Percentiles rank a stretch among this genome's conserved stretches.
Conservation (phyloP, 1,140 invertebrate genomes). For the Drosophila tsacasi region DNA sequence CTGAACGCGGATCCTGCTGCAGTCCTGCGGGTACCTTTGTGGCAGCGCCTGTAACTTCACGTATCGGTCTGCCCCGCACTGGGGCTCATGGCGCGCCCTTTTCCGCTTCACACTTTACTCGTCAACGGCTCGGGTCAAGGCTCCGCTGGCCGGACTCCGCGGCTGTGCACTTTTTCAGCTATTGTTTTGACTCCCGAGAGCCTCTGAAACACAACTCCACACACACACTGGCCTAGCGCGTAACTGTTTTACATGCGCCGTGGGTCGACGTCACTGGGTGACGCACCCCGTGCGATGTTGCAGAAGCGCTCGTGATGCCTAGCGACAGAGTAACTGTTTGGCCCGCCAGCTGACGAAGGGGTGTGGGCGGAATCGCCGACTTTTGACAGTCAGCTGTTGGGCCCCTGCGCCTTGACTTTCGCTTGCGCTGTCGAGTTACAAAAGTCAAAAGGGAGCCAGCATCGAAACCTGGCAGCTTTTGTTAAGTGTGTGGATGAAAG, state of each 20-base stretch:
- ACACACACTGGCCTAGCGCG: slow-evolving; percentile 24
- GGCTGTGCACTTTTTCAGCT: slow-evolving; percentile 30
- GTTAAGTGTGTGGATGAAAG: slow-evolving; percentile 15
- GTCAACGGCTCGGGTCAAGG: slow-evolving; percentile 56
- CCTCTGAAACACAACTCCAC: slow-evolving; percentile 59
- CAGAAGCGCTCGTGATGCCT: slow-evolving; percentile 13
- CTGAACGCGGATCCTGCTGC: slow-evolving; percentile 13
- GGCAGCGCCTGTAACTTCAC: slow-evolving; percentile 18
- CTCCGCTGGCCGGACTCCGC: slow-evolving; percentile 28
- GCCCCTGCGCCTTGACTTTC: slow-evolving; percentile 6
- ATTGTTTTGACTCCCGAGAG: slow-evolving; percentile 39
- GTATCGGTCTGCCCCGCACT: background rate
- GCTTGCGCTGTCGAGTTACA: background rate
- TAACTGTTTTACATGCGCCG: slow-evolving; percentile 59
- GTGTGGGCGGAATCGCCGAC: slow-evolving; percentile 10
- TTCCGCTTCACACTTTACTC: slow-evolving; percentile 22
- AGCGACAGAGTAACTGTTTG: slow-evolving; percentile 54
- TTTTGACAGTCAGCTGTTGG: slow-evolving; percentile 70
- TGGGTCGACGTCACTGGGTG: slow-evolving; percentile 68
- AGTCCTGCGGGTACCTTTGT: slow-evolving; percentile 4
- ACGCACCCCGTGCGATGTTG: slow-evolving; percentile 67
- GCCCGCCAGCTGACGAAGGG: slow-evolving; percentile 23
- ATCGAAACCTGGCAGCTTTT: slow-evolving; percentile 38
- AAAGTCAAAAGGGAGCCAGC: slow-evolving; percentile 56
- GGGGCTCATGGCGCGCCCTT: slow-evolving; percentile 17